Base-by-base conservation (phyloP, 2,113 vertebrate genomes). In the Steatornis caripensis region DNA sequence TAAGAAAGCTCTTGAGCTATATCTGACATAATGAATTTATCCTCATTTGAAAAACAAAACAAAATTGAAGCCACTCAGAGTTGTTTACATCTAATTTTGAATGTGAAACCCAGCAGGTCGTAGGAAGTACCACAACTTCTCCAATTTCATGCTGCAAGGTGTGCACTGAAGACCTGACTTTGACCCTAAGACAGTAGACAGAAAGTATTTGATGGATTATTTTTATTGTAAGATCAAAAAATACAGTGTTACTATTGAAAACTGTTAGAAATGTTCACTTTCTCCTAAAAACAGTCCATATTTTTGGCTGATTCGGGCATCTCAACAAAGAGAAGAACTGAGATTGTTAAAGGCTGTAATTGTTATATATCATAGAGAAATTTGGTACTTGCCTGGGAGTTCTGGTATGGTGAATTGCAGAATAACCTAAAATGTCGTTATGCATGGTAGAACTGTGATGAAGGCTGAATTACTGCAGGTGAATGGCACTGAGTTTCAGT, bases 21-120 rank as follows among this genome's bases (percentile, higher is more conserved):
- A 53, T 57, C 66, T 83, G 54, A 75, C 80, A 34, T 84, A 91
- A 68, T 76, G 84, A 64, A 53, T 78, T 76, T 75, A 79, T 92
- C 34, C 32, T 89, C 48, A 30, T 90, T 69, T 89, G 48, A 69
- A 91, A 94, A 93, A 72, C 27, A 91, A 82, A 91, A 62, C 39
- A 45, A 80, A 84, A 75, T 29, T 64, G 51, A 95, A 78, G n/a
- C 34, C 12, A 8, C 26, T 91, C 34, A 41, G 48, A 37, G 36
- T n/a, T 86, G 22, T 74, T 92, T 70, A 43, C 11, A 12, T 92
- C 43, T 58, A 11, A 65, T 84, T 90, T 78, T 60, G 64, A 90
- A 78, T n/a, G 20, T 41, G 86, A 68, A 53, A 68, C 51, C 30
- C 87, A 75, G 51, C 24, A 65, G 54, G 9, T 58, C 0, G 0